Base-by-base conservation (phyloP, 2,113 vertebrate genomes). In the Lampris megalopsis region DNA sequence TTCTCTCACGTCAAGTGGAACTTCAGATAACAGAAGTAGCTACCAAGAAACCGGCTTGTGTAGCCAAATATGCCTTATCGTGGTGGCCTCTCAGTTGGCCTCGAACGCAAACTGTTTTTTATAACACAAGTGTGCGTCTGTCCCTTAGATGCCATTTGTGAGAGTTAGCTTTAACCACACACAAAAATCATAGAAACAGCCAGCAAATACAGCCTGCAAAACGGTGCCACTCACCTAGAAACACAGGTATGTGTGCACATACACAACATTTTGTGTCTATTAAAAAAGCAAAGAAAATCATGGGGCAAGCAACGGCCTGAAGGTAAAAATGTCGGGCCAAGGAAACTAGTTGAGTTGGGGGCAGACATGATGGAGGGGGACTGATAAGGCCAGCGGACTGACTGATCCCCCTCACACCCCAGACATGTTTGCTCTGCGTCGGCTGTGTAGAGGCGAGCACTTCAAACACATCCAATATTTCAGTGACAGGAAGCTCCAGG, bases 381-480 rank as follows among this genome's bases (percentile, higher is more conserved):
- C 70, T 47, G 86, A 87, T 86, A 88, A 77, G 62, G 37, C 60
- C 63, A 37, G 77, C 72, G 67, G 71, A 82, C 50, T 74, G 84
- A 89, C 78, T 85, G 90, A 90, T 92, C 71, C 69, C 37, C 74
- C 62, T 82, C 84, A 81, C 70, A 80, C 67, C 77, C 63, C 65
- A 73, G 86, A 85, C 86, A 68, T 74, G 86, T 71, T 75, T 79
- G 69, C 57, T 73, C 75, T 56, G 79, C 5, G 1, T 67, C 53
- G 71, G 72, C 77, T 69, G 41, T 38, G 85, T 76, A 63, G 68
- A 38, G 64, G 57, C 76, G 36, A 76, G 67, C 38, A 81, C 82
- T 86, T 94, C 85, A 94, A 90, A 86, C 76, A 7, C 89, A 76
- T 83, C 86, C 88, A 24, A 93, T 93, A 90, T 87, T 92, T 92